Conservation (phyloP, 2,113 vertebrate genomes). For the Serranochromis macrocephalus region DNA sequence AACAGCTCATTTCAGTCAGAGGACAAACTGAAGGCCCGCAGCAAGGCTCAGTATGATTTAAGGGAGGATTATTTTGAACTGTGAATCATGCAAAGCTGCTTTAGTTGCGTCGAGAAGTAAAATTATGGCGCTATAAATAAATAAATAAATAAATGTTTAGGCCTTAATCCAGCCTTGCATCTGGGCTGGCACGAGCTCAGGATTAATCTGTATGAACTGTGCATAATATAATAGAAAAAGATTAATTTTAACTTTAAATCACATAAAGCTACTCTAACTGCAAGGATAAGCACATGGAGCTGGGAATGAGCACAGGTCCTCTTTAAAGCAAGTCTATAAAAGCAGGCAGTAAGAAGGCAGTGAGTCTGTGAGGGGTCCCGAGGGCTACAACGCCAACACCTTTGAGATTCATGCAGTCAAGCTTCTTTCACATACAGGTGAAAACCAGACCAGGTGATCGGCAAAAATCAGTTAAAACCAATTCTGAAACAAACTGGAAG, state of each 20-base stretch:
- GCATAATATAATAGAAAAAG: neutral
- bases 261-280: neutral
- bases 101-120: neutral
- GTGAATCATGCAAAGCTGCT: neutral
- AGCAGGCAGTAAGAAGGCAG: neutral
- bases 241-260: neutral
- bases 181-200: neutral
- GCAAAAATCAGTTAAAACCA: neutral
- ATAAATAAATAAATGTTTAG: neutral
- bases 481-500: neutral
- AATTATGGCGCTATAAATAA: neutral
- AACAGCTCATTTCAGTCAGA: neutral
- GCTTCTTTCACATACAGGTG: neutral
- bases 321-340: neutral
- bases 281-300: neutral
- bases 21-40: neutral
- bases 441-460: neutral
- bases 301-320: neutral
- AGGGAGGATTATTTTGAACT: neutral
- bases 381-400: neutral
- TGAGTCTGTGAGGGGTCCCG: rapidly evolving
- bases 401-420: neutral
- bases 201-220: neutral
- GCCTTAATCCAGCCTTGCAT: neutral
- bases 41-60: rapidly evolving